Percentiles rank a stretch among this genome's conserved stretches.
Conservation (phyloP, 2,888 invertebrate species). For the Autographa pulchrina region DNA sequence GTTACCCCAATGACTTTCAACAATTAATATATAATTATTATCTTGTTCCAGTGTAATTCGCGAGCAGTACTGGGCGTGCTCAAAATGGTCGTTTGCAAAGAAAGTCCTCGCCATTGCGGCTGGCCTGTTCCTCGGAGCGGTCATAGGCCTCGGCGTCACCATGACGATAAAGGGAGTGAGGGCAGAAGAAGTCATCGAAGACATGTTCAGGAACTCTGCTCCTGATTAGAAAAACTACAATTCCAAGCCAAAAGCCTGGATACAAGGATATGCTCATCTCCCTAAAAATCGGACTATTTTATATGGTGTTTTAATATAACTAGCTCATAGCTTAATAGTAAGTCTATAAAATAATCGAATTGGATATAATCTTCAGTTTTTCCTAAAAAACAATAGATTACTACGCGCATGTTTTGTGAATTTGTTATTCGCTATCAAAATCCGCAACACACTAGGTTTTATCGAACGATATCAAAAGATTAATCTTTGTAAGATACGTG, state of each 20-base stretch:
- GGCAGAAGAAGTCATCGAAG: slow-evolving; percentile 65
- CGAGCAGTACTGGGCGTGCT: slow-evolving; percentile 85
- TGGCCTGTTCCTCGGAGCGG: slow-evolving; percentile 77
- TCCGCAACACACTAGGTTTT: neutral
- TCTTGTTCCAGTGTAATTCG: slow-evolving; percentile 78
- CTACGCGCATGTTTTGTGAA: neutral
- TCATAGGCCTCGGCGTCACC: slow-evolving; percentile 75
- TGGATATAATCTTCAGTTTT: neutral
- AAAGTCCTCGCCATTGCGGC: slow-evolving; percentile 75
- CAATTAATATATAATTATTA: neutral
- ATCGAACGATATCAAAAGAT: neutral
- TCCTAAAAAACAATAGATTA: neutral
- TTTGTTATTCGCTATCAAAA: neutral
- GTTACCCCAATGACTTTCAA: too few species aligned
- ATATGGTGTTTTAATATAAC: neutral
- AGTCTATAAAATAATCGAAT: neutral
- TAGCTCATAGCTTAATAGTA: neutral
- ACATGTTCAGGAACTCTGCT: slow-evolving; percentile 65
- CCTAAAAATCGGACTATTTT: neutral
- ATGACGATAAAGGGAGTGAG: slow-evolving; percentile 58
- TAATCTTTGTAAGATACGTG: neutral
- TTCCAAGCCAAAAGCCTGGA: neutral
- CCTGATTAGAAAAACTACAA: slow-evolving; percentile 56
- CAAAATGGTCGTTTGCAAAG: slow-evolving; percentile 80
- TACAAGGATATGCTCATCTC: neutral